Conservation (phyloP, 2,113 vertebrate species). For the Brachyhypopomus gauderio region DNA sequence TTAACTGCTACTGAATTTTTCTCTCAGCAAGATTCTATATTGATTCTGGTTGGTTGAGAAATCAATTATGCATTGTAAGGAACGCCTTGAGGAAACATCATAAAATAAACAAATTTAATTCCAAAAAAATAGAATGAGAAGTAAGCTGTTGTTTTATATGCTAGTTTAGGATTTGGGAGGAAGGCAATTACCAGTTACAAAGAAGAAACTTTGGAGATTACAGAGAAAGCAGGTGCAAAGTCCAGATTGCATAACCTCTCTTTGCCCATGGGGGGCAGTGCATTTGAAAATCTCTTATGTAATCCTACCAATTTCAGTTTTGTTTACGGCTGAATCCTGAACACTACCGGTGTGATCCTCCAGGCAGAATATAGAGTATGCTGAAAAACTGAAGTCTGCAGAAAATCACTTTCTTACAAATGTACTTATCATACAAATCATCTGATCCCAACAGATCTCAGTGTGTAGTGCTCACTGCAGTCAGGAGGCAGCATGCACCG, state of each 20-base stretch:
- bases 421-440: not conserved
- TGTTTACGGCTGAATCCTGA: constrained; percentile 2
- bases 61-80: not conserved
- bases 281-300: not conserved
- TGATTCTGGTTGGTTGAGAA: not conserved
- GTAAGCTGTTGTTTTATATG: not conserved
- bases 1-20: constrained; percentile 12
- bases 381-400: not conserved
- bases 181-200: constrained; percentile 3
- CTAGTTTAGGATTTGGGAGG: not conserved
- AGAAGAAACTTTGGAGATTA: not conserved
- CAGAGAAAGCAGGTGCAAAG: constrained; percentile 12
- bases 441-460: not conserved
- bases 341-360: not conserved
- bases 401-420: not conserved
- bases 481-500: not conserved
- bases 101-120: not conserved
- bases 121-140: not conserved
- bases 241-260: not conserved
- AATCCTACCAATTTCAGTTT: constrained; percentile 38
- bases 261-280: constrained; percentile 19
- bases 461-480: not conserved
- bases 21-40: not conserved
- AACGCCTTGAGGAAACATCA: not conserved
- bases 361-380: not conserved